A percentile compares a stretch with the other conserved stretches of the same genome.
Evolutionary conservation across 2,113 vertebrate genomes (phyloP).

Genomic region (Tragelaphus scriptus): DNA sequence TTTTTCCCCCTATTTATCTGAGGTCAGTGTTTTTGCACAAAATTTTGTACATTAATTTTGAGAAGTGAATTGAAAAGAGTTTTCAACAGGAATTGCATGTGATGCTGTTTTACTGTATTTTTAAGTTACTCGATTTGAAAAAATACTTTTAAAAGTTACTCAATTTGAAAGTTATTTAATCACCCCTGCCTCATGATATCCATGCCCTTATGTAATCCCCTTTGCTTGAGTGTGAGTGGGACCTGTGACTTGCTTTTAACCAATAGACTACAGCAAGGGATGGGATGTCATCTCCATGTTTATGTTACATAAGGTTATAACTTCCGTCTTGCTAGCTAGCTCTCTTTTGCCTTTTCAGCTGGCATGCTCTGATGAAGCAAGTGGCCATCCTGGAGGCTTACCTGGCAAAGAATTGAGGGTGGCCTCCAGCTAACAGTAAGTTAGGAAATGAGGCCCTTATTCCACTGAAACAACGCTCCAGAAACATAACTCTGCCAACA

Average conservation of each 20-base stretch:
- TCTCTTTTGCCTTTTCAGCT: background rate
- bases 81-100: conserved; percentile 32
- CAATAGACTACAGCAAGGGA: background rate
- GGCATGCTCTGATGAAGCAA: background rate
- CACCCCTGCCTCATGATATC: background rate
- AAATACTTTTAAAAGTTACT: background rate
- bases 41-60: conserved; percentile 60
- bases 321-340: background rate
- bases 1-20: conserved; percentile 19
- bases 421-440: background rate
- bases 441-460: background rate
- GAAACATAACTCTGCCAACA: background rate
- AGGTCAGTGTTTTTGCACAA: conserved; percentile 56
- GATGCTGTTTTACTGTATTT: conserved; percentile 38
- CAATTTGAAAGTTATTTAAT: background rate
- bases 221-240: background rate
- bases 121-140: conserved; percentile 17
- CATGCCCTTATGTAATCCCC: background rate
- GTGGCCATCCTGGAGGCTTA: background rate
- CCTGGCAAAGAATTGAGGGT: background rate
- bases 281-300: background rate
- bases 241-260: background rate
- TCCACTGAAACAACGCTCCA: background rate
- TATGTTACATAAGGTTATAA: background rate
- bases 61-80: conserved; percentile 45